Conservation (phyloP, 2,113 vertebrate species). For the Greenwoodochromis staneri region DNA sequence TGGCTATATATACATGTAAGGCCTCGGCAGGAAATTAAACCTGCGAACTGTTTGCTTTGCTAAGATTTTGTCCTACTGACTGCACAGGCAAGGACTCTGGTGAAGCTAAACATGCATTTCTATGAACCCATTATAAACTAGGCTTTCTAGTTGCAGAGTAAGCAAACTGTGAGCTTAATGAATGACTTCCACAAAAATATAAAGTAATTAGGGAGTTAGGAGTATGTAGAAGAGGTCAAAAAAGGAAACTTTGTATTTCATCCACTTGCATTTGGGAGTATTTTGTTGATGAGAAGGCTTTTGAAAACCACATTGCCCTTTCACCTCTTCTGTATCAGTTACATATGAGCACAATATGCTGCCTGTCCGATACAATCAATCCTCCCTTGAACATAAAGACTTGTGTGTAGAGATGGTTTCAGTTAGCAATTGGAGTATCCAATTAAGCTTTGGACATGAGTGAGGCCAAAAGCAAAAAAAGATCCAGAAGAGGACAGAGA, state of each 20-base stretch:
- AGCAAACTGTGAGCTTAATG: constrained; percentile 10
- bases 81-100: not conserved
- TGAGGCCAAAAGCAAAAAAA: not conserved
- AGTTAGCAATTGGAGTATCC: constrained; percentile 15
- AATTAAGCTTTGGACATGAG: constrained; percentile 8
- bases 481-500: constrained; percentile 25
- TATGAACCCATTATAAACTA: not conserved
- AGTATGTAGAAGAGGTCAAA: not conserved
- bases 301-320: not conserved
- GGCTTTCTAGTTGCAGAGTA: not conserved
- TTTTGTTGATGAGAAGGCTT: not conserved
- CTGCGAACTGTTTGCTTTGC: not conserved
- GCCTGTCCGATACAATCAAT: constrained; percentile 51
- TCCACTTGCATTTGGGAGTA: not conserved
- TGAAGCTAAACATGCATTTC: not conserved
- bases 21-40: constrained; percentile 7
- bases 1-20: constrained; percentile 53
- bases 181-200: not conserved
- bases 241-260: not conserved
- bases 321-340: constrained; percentile 45
- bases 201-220: not conserved
- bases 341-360: constrained; percentile 43
- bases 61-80: constrained; percentile 4
- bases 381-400: constrained; percentile 3
- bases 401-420: constrained; percentile 23